Evolutionary conservation across 2,888 invertebrate species (phyloP), one percentile per base, ranked within the genome.

Genomic region (Steinernema scapterisci): DNA sequence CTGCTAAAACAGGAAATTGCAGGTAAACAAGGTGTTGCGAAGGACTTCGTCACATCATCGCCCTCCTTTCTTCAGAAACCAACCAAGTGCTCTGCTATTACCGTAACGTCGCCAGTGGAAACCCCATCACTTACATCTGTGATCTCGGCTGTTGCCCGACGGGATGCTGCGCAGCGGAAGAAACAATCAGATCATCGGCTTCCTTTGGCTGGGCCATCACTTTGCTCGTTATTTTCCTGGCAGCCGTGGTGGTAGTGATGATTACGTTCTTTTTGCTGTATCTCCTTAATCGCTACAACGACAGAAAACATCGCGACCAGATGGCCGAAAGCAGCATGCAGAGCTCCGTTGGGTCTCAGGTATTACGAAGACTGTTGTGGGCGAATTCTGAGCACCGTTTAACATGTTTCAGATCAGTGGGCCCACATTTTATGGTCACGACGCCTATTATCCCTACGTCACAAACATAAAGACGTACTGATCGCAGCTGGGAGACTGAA

Each of bases 121-220:
- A 78, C 6, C 81, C 84, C 0, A 78, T 85, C 25, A 83, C 83
- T 9, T 84, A 83, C 52, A 71, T 84, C 38, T 85, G 85, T 46
- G 82, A 83, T 25, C 76, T 84, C 27, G 85, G 85, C 21, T 85
- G 85, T 74, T 85, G 85, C 48, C 75, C 78, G 21, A 80, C 81
- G 52, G 85, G 84, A 9, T 85, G 85, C 72, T 85, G 85, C 52
- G 81, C 80, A 0, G 78, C 81, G 23, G 82, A 79, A 0, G 83
- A 85, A 75, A 71, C 82, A n/a, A 81, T 73, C 23, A 19, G 71
- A 45, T 11, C 70, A 1, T 11, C 74, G 7, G 1, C 78, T 16
- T 79, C 80, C 0, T 83, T 81, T 72, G 84, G 84, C 5, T 85
- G 85, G 85, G 85, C 84, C 1, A 80, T 85, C 38, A 84, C 81